Evolutionary conservation across 2,888 invertebrate genomes (phyloP).

Genomic region (Cephus pygmeus): DNA sequence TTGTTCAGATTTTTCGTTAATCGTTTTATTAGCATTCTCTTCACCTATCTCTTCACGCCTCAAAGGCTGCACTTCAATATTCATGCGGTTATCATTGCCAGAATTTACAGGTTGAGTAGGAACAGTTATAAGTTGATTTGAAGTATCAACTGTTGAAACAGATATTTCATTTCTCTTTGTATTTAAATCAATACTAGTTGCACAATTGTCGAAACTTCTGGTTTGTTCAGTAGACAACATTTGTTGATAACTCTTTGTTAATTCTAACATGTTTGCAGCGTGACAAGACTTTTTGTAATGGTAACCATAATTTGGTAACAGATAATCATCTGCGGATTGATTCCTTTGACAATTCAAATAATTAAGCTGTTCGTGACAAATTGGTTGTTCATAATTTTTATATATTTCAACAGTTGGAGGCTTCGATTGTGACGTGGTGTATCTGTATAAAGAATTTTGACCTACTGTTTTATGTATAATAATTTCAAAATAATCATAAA

Average conservation of each 20-base stretch:
- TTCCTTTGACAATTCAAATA: background rate
- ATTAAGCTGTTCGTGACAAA: background rate
- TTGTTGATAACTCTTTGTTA: background rate
- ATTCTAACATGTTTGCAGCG: background rate
- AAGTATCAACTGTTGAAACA: background rate
- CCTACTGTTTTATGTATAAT: background rate
- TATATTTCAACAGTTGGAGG: background rate
- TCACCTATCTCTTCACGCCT: background rate
- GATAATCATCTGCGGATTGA: background rate
- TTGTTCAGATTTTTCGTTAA: slow-evolving; percentile 2
- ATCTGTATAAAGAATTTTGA: background rate
- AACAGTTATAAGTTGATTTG: slow-evolving; percentile 25
- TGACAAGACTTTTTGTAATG: background rate
- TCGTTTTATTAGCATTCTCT: background rate
- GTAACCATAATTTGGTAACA: background rate
- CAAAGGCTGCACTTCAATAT: slow-evolving; percentile 24
- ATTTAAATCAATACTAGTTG: background rate
- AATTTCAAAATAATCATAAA: background rate
- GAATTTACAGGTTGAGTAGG: slow-evolving; percentile 21
- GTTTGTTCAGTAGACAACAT: background rate
- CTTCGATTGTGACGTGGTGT: background rate
- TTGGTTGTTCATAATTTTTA: background rate
- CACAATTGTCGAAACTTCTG: background rate
- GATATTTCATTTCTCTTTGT: background rate
- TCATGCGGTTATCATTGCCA: slow-evolving; percentile 25